Evolutionary conservation across 2,888 invertebrate genomes (phyloP).

Genomic region (Carpatolechia fugitivella): DNA sequence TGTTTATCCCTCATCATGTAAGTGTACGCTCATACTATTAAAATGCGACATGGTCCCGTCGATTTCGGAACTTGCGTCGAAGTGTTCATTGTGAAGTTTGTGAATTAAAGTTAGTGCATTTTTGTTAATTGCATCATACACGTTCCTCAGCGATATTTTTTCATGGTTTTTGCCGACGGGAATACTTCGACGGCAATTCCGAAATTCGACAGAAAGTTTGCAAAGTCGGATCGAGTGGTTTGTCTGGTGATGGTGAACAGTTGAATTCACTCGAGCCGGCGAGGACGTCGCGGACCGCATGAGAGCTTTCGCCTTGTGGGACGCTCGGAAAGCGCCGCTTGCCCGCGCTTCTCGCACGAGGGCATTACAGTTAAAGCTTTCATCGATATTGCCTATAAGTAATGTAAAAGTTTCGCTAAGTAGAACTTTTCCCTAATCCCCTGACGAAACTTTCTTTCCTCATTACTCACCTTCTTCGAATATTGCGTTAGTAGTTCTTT

Average conservation of each 20-base stretch:
- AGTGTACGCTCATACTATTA: conserved; percentile 75
- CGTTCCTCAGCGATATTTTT: conserved; percentile 25
- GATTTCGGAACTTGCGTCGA: conserved; percentile 73
- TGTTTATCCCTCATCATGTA: conserved; percentile 76
- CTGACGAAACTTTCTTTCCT: conserved; percentile 48
- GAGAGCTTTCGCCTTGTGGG: conserved; percentile 57
- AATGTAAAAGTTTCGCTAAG: conserved; percentile 62
- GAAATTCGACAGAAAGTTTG: conserved; percentile 70
- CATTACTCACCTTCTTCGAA: conserved; percentile 41
- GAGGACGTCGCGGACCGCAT: conserved; percentile 48
- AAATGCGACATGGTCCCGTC: conserved; percentile 59
- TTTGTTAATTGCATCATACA: conserved; percentile 41
- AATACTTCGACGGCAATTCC: conserved; percentile 59
- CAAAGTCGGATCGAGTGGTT: conserved; percentile 55
- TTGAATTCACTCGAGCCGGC: conserved; percentile 43
- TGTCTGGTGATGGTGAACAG: conserved; percentile 34
- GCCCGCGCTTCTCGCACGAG: conserved; percentile 43
- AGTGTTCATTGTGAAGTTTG: conserved; percentile 72
- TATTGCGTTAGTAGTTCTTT: conserved; percentile 37
- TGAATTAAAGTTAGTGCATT: conserved; percentile 64
- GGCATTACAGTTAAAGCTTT: conserved; percentile 52
- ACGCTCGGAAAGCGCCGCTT: conserved; percentile 37
- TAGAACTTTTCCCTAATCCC: conserved; percentile 58
- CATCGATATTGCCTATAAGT: conserved; percentile 48
- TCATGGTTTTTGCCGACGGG: conserved; percentile 57